Conservation (phyloP, 2,113 vertebrate genomes). For the Chaetura pelagica region DNA sequence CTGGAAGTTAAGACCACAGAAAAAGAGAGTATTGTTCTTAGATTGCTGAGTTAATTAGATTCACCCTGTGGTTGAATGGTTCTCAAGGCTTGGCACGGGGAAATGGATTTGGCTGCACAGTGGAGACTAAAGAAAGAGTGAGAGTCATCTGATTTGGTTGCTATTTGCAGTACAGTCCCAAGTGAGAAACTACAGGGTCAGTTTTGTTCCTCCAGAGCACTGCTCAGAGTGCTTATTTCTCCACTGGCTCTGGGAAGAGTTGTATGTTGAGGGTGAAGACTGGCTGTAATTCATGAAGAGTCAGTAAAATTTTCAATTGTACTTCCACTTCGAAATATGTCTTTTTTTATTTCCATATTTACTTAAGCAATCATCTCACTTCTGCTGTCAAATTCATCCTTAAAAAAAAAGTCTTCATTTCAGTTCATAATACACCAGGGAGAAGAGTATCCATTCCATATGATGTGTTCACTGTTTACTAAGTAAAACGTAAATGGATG, state of each 20-base stretch:
- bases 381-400: neutral
- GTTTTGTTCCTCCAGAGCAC: neutral
- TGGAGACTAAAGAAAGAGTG: neutral
- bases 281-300: neutral
- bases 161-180: neutral
- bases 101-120: neutral
- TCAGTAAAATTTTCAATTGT: neutral
- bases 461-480: neutral
- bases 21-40: neutral
- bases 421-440: neutral
- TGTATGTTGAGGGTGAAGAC: neutral
- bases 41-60: neutral
- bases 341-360: neutral
- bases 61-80: neutral
- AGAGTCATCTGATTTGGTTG: neutral
- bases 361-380: neutral
- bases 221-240: neutral
- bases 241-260: neutral
- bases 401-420: neutral
- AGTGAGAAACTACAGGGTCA: neutral
- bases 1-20: neutral
- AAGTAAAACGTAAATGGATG: neutral
- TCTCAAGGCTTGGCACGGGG: neutral
- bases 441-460: neutral
- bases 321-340: neutral